Evolutionary conservation across 2,888 invertebrate species (phyloP).

Genomic region (Aproaerema taeniolella): DNA sequence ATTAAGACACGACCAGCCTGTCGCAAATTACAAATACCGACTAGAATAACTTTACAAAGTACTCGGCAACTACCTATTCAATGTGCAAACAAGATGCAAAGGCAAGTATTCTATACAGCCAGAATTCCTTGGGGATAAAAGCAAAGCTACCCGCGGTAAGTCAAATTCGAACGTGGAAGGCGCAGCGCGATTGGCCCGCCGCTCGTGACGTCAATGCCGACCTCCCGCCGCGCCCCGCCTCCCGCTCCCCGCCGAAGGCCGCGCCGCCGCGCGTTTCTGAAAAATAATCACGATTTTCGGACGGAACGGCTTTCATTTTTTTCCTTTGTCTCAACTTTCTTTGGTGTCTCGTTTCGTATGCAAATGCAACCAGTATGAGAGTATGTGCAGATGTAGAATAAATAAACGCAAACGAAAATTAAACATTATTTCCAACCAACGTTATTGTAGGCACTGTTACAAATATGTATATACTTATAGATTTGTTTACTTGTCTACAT

Average conservation of each 20-base stretch:
- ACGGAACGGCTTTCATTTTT: constrained; percentile 36
- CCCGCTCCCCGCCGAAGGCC: constrained; percentile 52
- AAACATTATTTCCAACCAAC: no score
- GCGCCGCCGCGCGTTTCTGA: constrained; percentile 60
- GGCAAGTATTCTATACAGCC: constrained; percentile 29
- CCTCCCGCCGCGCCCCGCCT: constrained; percentile 48
- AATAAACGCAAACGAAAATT: no score
- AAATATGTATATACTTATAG: no score
- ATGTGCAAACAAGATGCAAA: constrained; percentile 23
- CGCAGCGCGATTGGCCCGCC: constrained; percentile 55
- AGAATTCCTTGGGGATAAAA: constrained; percentile 43
- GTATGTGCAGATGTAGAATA: neutral
- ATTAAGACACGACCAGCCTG: no score
- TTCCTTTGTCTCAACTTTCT: constrained; percentile 5
- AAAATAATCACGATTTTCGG: constrained; percentile 70
- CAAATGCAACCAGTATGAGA: constrained; percentile 7
- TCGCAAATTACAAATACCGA: no score
- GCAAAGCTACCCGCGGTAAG: constrained; percentile 51
- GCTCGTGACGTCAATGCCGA: constrained; percentile 72
- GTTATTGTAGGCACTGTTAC: no score
- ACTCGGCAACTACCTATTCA: no score
- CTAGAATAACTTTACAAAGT: no score
- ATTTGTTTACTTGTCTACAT: no score
- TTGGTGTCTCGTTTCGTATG: neutral
- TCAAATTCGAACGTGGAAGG: constrained; percentile 43